phyloP scores from a whole-genome alignment of 2,797 vertebrate species.

The Bradypodion ventrale region DNA sequence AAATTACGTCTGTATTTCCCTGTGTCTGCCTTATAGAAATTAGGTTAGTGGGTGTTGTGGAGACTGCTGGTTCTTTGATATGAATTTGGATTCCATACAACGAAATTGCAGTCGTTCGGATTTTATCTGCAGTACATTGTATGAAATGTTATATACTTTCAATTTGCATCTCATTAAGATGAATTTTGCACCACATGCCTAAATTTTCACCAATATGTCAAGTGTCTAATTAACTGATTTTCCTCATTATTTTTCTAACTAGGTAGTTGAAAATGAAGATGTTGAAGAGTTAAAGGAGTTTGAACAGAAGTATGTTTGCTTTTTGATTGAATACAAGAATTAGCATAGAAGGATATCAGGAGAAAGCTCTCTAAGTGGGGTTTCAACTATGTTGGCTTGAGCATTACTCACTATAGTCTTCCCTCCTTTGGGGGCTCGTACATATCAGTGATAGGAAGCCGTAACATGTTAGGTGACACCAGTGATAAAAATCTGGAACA shows the following conservation, averaged over 20 bases:
- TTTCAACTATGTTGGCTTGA: neutral
- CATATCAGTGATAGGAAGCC: neutral
- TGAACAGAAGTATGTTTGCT: slow-evolving; percentile 85
- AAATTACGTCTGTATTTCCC: neutral
- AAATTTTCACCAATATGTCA: neutral
- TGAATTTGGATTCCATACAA: neutral
- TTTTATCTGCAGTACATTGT: neutral
- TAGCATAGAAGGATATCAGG: neutral
- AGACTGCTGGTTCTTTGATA: neutral
- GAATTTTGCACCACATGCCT: neutral
- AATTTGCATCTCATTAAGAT: neutral
- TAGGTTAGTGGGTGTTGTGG: neutral
- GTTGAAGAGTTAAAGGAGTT: slow-evolving; percentile 76
- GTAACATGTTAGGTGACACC: neutral
- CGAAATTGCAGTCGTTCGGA: neutral
- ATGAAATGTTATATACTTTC: neutral
- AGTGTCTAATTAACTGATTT: neutral
- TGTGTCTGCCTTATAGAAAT: neutral
- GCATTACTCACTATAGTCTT: neutral
- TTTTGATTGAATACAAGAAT: neutral
- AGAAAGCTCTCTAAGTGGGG: neutral
- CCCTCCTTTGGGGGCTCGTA: neutral
- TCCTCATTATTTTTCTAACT: slow-evolving; percentile 41
- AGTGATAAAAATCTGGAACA: neutral
- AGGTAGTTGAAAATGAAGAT: slow-evolving; percentile 83